Percentiles rank a stretch among this genome's conserved stretches.
phyloP scores from a whole-genome alignment of 2,888 invertebrate genomes.

The Caprella mutica region DNA sequence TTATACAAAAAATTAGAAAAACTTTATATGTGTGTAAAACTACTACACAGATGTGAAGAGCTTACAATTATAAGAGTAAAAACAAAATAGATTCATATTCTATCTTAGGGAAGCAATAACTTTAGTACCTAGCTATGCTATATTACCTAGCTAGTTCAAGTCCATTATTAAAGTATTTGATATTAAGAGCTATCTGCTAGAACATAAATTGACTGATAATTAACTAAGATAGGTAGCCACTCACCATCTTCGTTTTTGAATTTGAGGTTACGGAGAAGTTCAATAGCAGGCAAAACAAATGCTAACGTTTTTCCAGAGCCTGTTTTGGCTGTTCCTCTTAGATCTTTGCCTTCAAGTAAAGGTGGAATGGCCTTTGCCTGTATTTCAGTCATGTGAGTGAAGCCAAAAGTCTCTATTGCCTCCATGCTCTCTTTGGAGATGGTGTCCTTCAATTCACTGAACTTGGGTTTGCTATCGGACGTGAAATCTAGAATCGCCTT shows the following conservation, averaged over 20 bases:
- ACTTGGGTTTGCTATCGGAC: not conserved
- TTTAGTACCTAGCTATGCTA: no score
- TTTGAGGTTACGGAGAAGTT: conserved; percentile 74
- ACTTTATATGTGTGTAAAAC: no score
- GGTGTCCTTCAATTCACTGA: conserved; percentile 46
- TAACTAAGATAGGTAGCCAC: not conserved
- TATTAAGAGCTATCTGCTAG: no score
- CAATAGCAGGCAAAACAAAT: conserved; percentile 86
- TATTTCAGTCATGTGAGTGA: conserved; percentile 88
- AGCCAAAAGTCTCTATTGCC: conserved; percentile 81
- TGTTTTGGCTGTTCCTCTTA: conserved; percentile 89
- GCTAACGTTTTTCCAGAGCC: conserved; percentile 95
- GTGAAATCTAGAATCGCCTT: no score
- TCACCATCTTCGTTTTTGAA: conserved; percentile 82
- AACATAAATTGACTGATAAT: not conserved
- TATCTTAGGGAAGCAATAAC: no score
- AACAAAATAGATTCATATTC: no score
- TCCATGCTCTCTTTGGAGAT: conserved; percentile 73
- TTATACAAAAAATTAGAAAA: no score
- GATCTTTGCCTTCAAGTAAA: conserved; percentile 77
- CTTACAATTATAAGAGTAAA: no score
- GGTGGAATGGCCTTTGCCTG: conserved; percentile 78
- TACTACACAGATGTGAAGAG: no score
- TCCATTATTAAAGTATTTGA: no score
- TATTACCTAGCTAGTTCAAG: no score